These are phyloP conservation scores for Magallana gigas DNA, from an alignment of 1,140 invertebrate species.

Conservation along the genomic window DNA sequence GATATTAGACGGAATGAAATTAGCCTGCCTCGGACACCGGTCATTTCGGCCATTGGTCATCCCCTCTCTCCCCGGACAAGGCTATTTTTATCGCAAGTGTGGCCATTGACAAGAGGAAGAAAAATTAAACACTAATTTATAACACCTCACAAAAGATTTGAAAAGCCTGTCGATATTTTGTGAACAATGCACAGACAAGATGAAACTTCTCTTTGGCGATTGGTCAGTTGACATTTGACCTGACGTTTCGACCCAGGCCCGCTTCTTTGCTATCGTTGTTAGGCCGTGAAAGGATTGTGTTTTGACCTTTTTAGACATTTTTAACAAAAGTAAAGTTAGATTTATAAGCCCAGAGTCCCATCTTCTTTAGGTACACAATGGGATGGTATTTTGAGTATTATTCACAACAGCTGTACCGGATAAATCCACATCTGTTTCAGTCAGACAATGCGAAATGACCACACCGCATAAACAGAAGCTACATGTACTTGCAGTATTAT, in stretches of 20 bases:
- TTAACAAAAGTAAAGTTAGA: slow-evolving; percentile 32
- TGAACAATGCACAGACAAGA: slow-evolving; percentile 36
- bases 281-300: slow-evolving; percentile 40
- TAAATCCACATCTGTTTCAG: slow-evolving; percentile 30
- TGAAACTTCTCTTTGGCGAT: slow-evolving; percentile 36
- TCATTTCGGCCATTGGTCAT: slow-evolving; percentile 41
- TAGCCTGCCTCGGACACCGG: slow-evolving; percentile 12
- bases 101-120: slow-evolving; percentile 39
- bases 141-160: slow-evolving; percentile 34
- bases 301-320: slow-evolving; percentile 42
- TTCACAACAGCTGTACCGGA: background rate
- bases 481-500: too few species aligned
- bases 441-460: background rate
- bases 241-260: slow-evolving; percentile 13
- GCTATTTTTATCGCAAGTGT: slow-evolving; percentile 41
- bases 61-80: slow-evolving; percentile 31
- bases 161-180: slow-evolving; percentile 33
- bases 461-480: too few species aligned
- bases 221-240: slow-evolving; percentile 38
- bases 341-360: slow-evolving; percentile 5
- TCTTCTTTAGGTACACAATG: slow-evolving; percentile 33
- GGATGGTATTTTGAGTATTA: slow-evolving; percentile 39
- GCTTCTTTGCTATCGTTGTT: slow-evolving; percentile 29
- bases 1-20: slow-evolving; percentile 35
- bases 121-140: slow-evolving; percentile 52